Conservation (phyloP, 37 sponge, comb jelly and placozoan genomes). For the Spongia lamella region DNA sequence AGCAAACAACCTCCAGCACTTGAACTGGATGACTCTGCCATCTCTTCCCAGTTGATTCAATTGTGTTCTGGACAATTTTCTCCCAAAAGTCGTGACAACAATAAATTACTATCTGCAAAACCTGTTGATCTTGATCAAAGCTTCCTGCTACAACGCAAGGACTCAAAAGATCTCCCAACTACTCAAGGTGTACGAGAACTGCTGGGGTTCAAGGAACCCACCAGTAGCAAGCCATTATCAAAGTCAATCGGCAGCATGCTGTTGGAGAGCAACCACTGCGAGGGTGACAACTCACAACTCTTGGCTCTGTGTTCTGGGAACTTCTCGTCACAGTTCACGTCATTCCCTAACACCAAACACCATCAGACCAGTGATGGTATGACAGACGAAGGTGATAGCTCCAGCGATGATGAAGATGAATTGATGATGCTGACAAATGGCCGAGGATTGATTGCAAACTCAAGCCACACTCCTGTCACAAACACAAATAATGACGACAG, state of each 20-base stretch:
- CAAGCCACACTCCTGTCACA: slow-evolving; percentile 3
- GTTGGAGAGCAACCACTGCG: neutral
- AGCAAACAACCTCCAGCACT: too few species aligned
- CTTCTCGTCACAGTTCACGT: slow-evolving; percentile 24
- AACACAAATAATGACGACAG: neutral
- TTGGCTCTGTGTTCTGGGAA: slow-evolving; percentile 65
- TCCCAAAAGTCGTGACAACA: too few species aligned
- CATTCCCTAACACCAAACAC: neutral
- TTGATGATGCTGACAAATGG: too few species aligned
- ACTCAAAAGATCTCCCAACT: slow-evolving; percentile 9
- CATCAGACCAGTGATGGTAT: too few species aligned
- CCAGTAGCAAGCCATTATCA: neutral
- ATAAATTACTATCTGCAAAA: too few species aligned
- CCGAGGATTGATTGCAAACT: neutral
- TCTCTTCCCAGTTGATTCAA: too few species aligned
- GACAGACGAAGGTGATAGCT: too few species aligned
- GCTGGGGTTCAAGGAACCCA: slow-evolving; percentile 11
- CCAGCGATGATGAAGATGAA: too few species aligned
- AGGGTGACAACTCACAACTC: slow-evolving; percentile 23
- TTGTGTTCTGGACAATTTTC: too few species aligned
- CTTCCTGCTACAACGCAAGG: neutral
- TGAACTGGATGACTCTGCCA: too few species aligned
- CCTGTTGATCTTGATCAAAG: too few species aligned
- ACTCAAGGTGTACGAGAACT: slow-evolving; percentile 47
- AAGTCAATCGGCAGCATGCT: neutral